Percentiles rank a stretch among this genome's conserved stretches.
Conservation (phyloP, 2,113 vertebrate species). For the Gymnogyps californianus region DNA sequence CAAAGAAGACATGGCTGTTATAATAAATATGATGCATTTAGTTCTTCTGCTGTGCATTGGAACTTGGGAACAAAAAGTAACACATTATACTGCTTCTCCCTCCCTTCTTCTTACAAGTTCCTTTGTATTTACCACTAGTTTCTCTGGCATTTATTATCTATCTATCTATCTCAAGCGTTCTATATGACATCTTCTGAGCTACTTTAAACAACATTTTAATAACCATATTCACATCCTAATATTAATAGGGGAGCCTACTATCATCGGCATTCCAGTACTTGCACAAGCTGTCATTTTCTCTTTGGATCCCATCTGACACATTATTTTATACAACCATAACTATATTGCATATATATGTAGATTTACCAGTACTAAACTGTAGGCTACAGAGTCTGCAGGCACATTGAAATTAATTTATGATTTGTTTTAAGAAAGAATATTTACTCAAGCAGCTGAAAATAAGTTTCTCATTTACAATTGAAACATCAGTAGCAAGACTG, state of each 20-base stretch:
- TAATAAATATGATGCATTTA: background rate
- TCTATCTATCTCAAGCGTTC: background rate
- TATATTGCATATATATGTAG: background rate
- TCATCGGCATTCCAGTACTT: background rate
- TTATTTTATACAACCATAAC: background rate
- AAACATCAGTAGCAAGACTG: background rate
- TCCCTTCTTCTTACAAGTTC: background rate
- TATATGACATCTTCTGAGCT: background rate
- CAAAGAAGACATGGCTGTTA: background rate
- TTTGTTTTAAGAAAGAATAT: conserved; percentile 23
- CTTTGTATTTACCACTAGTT: background rate
- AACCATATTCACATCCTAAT: background rate
- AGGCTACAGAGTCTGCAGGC: background rate
- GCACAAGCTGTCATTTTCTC: background rate
- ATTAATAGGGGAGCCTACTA: background rate
- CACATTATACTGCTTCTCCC: background rate
- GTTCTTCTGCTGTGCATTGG: background rate
- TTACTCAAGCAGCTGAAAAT: background rate
- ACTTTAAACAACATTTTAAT: background rate
- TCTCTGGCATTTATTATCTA: background rate
- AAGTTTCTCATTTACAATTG: conserved; percentile 32
- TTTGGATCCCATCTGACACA: background rate
- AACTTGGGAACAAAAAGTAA: background rate
- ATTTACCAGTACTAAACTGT: background rate
- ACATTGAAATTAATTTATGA: background rate